These are phyloP conservation scores for Deilephila porcellus DNA, from an alignment of 2,888 invertebrate genomes.

Conservation along the genomic window DNA sequence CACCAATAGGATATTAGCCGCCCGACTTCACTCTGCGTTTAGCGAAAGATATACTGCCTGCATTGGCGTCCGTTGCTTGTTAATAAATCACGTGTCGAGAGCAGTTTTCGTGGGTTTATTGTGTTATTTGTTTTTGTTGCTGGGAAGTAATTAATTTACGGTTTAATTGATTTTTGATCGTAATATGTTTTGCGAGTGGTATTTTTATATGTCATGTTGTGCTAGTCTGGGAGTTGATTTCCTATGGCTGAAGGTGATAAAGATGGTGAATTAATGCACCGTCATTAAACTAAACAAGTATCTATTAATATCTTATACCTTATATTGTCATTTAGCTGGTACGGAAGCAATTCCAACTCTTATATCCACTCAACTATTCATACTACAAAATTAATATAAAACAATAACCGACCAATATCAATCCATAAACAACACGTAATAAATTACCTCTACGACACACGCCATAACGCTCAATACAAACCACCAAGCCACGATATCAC, in stretches of 20 bases:
- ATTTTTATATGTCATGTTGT: background rate
- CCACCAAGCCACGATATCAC: background rate
- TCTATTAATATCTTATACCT: too few relatives aligned
- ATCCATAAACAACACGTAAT: too few relatives aligned
- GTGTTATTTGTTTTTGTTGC: background rate
- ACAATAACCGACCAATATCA: background rate
- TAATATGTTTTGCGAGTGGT: background rate
- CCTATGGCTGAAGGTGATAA: too few relatives aligned
- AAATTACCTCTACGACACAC: background rate
- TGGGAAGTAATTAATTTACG: background rate
- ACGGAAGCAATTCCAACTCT: too few relatives aligned
- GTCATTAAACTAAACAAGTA: too few relatives aligned
- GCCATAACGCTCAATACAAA: background rate
- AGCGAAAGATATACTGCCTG: background rate
- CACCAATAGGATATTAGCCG: slow-evolving; percentile 14
- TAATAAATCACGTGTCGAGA: background rate
- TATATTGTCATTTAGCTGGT: too few relatives aligned
- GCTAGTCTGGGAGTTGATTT: too few relatives aligned
- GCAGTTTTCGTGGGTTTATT: background rate
- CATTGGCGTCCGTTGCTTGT: background rate
- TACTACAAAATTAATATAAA: too few relatives aligned
- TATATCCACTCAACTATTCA: too few relatives aligned
- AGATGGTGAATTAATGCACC: too few relatives aligned
- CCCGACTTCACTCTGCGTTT: background rate
- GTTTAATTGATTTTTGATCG: background rate